phyloP scores from a whole-genome alignment of 1,140 invertebrate genomes.

The Leptinotarsa defecta region DNA sequence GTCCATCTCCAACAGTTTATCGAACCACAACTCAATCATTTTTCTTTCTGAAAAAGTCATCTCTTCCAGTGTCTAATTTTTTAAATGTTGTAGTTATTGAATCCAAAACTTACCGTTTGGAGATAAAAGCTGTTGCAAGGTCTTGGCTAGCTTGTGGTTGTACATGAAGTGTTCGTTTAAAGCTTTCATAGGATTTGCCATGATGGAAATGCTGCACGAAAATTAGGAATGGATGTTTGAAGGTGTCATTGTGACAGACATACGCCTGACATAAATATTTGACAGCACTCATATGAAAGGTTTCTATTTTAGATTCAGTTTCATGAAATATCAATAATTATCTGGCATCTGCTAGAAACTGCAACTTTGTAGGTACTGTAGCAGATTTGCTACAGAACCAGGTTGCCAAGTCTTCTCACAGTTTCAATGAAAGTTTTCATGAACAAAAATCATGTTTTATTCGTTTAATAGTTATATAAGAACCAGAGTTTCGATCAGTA shows the following conservation, averaged over 20 bases:
- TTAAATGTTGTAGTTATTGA: neutral
- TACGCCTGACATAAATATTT: neutral
- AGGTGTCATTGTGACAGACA: neutral
- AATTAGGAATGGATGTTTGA: neutral
- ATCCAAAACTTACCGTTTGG: conserved; percentile 43
- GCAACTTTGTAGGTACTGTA: too few species aligned
- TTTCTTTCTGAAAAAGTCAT: conserved; percentile 47
- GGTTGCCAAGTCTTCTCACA: too few species aligned
- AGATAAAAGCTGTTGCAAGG: conserved; percentile 50
- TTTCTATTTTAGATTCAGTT: too few species aligned
- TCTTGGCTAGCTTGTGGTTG: conserved; percentile 53
- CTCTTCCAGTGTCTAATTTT: neutral
- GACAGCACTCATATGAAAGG: too few species aligned
- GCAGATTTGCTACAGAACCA: too few species aligned
- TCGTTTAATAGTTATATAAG: too few species aligned
- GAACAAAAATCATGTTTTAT: too few species aligned
- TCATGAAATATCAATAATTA: too few species aligned
- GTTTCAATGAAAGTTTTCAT: too few species aligned
- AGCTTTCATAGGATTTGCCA: conserved; percentile 37
- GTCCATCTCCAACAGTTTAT: conserved; percentile 49
- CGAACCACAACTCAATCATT: conserved; percentile 50
- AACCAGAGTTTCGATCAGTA: too few species aligned
- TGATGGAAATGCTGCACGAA: conserved; percentile 3
- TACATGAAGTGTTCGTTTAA: conserved; percentile 54
- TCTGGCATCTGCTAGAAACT: too few species aligned